phyloP scores from a whole-genome alignment of 37 sponge, comb jelly and placozoan species.

The Haliclona indistincta region DNA sequence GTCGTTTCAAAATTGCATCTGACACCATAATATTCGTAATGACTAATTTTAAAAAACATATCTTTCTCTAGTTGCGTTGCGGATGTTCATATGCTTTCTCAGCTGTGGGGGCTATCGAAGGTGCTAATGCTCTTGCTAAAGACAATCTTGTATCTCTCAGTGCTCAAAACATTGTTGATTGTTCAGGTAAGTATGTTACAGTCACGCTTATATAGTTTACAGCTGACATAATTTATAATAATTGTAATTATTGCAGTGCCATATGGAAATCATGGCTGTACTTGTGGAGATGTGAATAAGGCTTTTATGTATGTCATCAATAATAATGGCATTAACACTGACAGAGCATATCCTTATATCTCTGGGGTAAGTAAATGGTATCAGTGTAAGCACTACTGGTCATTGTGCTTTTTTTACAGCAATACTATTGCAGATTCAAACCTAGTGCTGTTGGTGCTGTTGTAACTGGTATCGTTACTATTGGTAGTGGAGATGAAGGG shows the following conservation, averaged over 20 bases:
- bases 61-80: constrained; percentile 31
- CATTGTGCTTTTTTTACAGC: neutral
- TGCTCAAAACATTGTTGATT: constrained; percentile 86
- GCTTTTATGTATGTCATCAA: constrained; percentile 70
- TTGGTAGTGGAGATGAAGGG: constrained; percentile 39
- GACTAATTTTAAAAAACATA: neutral
- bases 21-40: neutral
- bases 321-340: constrained; percentile 70
- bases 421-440: constrained; percentile 48
- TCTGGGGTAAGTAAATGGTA: constrained; percentile 34
- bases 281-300: constrained; percentile 62
- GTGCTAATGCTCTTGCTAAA: constrained; percentile 49
- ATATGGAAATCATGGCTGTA: constrained; percentile 80
- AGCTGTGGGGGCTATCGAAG: constrained; percentile 64
- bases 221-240: neutral
- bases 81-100: constrained; percentile 60
- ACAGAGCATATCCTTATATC: constrained; percentile 56
- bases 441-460: constrained; percentile 31
- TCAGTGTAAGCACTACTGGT: neutral
- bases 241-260: constrained; percentile 28
- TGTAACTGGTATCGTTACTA: constrained; percentile 39
- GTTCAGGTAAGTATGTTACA: constrained; percentile 38
- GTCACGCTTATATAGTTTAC: neutral
- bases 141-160: constrained; percentile 51
- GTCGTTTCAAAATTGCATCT: too few relatives aligned